Evolutionary conservation across 2,113 vertebrate species (phyloP), one percentile per base, ranked within the genome.

Genomic region (Baryphthengus martii): DNA sequence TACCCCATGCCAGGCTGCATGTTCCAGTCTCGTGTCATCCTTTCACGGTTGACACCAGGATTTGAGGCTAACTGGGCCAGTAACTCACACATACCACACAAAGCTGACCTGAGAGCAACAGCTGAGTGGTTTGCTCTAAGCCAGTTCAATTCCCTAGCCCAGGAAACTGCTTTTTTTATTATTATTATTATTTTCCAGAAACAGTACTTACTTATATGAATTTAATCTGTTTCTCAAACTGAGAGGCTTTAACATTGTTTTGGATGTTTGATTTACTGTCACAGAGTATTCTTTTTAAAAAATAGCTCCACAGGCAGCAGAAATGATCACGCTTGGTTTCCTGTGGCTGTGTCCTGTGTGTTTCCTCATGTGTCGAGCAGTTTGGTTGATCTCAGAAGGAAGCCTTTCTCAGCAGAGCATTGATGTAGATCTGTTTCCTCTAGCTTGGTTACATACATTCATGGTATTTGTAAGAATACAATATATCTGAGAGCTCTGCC

Each of bases 1-100:
- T 53, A 11, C 39, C n/a, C 16, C 7, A 31, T 0, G 0, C 25
- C 62, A 72, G 45, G 20, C 33, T 52, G 56, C 2, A 0, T 10
- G 12, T 31, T 19, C 63, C 55, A 33, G 59, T 17, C 59, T 71
- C 65, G 33, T 42, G 62, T 3, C 35, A 35, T 39, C 44, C 2
- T 2, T 50, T 53, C 33, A 3, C 40, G 44, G 59, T 9, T 58
- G 71, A n/a, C 80, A 50, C 20, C n/a, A 44, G 13, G 26, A 61
- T n/a, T 24, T 56, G 50, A 49, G 56, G 31, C 50, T 74, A 67
- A 13, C 0, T 25, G 21, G 28, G 31, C 29, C 40, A 25, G 18
- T 33, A 62, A 89, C n/a, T n/a, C n/a, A 13, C 50, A 77, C 40
- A 6, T 12, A 13, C 31, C 4, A 1, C 1, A 1, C 12, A 44